These are phyloP conservation scores for Rhadina sibilatrix DNA, from an alignment of 2,113 vertebrate genomes.

Conservation along the genomic window DNA sequence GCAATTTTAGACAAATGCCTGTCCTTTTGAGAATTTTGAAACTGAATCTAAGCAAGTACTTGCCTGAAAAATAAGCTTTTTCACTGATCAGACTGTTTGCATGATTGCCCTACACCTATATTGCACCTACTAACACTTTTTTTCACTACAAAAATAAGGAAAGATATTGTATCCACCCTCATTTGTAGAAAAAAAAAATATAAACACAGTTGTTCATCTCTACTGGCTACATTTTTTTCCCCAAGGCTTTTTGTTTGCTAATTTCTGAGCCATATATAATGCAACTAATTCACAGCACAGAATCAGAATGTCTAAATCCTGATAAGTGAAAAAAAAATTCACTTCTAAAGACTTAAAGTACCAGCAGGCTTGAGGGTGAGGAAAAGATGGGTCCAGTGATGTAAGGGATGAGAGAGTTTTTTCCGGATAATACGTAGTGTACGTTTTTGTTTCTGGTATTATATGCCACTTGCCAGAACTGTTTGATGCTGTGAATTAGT, in stretches of 20 bases:
- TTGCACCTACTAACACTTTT: background rate
- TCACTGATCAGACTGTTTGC: background rate
- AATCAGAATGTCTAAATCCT: background rate
- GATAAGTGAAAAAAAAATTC: background rate
- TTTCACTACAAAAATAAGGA: background rate
- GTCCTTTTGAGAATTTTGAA: background rate
- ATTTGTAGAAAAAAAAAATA: background rate
- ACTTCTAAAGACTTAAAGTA: background rate
- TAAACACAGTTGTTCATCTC: background rate
- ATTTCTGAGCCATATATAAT: background rate
- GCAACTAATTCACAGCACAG: background rate
- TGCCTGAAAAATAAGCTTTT: background rate
- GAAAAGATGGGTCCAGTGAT: background rate
- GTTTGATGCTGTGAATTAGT: slow-evolving; percentile 35
- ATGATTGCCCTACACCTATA: background rate
- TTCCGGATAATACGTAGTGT: background rate
- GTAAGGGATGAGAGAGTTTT: background rate
- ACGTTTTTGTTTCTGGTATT: background rate
- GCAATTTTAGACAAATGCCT: background rate
- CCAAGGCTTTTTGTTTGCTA: background rate
- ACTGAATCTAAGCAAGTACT: background rate
- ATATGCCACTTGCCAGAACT: background rate
- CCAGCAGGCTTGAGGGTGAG: background rate
- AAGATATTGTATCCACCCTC: background rate
- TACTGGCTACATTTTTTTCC: background rate